These are phyloP conservation scores for Tenualosa thibaudeaui DNA, from an alignment of 2,797 vertebrate species.

Conservation along the genomic window DNA sequence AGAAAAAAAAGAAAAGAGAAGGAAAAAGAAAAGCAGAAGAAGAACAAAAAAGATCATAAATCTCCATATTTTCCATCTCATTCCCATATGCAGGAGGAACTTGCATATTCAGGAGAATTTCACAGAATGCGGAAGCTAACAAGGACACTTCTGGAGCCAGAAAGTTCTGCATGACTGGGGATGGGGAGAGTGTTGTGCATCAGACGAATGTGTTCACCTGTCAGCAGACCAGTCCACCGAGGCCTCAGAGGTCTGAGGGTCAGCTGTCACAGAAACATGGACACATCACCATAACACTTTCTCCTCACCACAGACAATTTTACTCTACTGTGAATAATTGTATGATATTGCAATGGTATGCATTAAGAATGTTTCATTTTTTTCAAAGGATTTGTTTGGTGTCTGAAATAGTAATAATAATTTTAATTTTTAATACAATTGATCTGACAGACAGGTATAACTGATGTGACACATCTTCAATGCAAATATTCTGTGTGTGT, in stretches of 20 bases:
- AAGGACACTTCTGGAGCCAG: not conserved
- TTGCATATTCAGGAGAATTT: not conserved
- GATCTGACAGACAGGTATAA: too few relatives aligned
- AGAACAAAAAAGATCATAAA: not conserved
- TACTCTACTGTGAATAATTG: too few relatives aligned
- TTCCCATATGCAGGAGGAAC: not conserved
- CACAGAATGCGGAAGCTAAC: not conserved
- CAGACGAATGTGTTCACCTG: not conserved
- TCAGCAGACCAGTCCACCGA: not conserved
- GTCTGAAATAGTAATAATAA: too few relatives aligned
- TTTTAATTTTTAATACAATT: too few relatives aligned
- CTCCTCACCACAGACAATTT: too few relatives aligned
- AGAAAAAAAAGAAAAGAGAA: not conserved
- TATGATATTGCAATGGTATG: too few relatives aligned
- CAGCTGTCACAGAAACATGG: not conserved
- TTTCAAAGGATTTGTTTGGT: too few relatives aligned
- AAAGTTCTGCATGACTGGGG: not conserved
- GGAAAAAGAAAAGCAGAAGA: not conserved
- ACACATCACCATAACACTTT: not conserved
- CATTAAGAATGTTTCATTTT: too few relatives aligned
- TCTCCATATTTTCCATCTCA: constrained; percentile 1
- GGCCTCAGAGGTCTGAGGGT: not conserved
- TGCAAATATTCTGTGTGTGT: too few relatives aligned
- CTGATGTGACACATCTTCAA: too few relatives aligned
- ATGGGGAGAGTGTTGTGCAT: not conserved